A percentile compares a stretch with the other conserved stretches of the same genome.
Evolutionary conservation across 2,888 invertebrate species (phyloP).

Genomic region (Malacosoma neustria): DNA sequence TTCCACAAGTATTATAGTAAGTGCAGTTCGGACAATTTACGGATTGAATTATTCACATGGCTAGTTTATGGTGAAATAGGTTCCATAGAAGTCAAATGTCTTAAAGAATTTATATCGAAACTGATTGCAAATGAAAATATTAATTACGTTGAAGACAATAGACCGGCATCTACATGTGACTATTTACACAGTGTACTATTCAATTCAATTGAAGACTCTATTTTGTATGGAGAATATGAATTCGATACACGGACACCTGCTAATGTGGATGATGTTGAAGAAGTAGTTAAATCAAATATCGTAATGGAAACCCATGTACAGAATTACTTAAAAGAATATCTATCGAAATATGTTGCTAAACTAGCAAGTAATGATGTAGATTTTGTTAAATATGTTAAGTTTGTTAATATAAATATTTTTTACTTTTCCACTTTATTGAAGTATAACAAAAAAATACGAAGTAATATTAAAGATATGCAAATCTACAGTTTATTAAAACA

Average conservation of each 20-base stretch:
- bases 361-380: constrained; percentile 19
- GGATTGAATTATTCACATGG: constrained; percentile 44
- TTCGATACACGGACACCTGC: constrained; percentile 17
- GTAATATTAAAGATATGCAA: constrained; percentile 22
- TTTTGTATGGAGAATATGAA: constrained; percentile 54
- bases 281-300: constrained; percentile 24
- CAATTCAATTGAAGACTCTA: constrained; percentile 36
- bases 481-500: constrained; percentile 24
- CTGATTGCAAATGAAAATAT: constrained; percentile 47
- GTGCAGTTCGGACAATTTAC: constrained; percentile 33
- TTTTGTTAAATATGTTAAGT: constrained; percentile 27
- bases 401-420: constrained; percentile 24
- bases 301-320: constrained; percentile 25
- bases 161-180: constrained; percentile 1
- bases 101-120: constrained; percentile 35
- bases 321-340: constrained; percentile 23
- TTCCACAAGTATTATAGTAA: constrained; percentile 48
- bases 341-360: constrained; percentile 15
- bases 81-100: constrained; percentile 17
- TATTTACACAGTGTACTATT: constrained; percentile 37
- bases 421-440: constrained; percentile 37
- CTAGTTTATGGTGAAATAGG: constrained; percentile 28
- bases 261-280: constrained; percentile 5
- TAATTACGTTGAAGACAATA: constrained; percentile 4
- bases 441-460: constrained; percentile 21